Percentiles rank a stretch among this genome's conserved stretches.
Evolutionary conservation across 2,888 invertebrate species (phyloP).

Genomic region (Trimorus sp.): DNA sequence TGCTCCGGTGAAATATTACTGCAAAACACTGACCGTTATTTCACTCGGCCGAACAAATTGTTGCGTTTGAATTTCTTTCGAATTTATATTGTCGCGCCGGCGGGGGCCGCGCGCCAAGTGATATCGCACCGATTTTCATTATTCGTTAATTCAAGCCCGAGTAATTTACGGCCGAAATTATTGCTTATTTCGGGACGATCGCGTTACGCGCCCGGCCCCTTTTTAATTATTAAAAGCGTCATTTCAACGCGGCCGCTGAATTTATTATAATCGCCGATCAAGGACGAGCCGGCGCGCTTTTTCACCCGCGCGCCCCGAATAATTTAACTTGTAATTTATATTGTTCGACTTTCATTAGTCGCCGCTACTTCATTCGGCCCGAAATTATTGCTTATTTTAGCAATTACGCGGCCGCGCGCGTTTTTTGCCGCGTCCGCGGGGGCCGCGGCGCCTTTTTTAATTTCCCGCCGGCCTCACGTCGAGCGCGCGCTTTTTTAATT

Average conservation of each 20-base stretch:
- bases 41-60: constrained; percentile 76
- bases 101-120: constrained; percentile 36
- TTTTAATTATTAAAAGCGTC: constrained; percentile 63
- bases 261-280: constrained; percentile 49
- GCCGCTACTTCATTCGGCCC: constrained; percentile 50
- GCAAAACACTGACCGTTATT: constrained; percentile 82
- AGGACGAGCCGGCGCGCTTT: constrained; percentile 18
- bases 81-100: constrained; percentile 47
- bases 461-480: constrained; percentile 45
- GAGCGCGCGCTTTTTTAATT: constrained; percentile 55
- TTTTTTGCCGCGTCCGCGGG: constrained; percentile 20
- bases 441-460: constrained; percentile 44
- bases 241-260: constrained; percentile 45
- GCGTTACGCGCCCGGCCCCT: constrained; percentile 27
- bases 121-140: constrained; percentile 61
- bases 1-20: constrained; percentile 82
- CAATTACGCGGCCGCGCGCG: constrained; percentile 38
- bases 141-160: constrained; percentile 61
- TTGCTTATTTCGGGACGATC: constrained; percentile 63
- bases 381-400: constrained; percentile 65
- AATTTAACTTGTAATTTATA: constrained; percentile 28
- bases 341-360: constrained; percentile 55
- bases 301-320: constrained; percentile 13
- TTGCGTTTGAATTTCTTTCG: constrained; percentile 76
- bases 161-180: constrained; percentile 62